phyloP scores from a whole-genome alignment of 2,113 vertebrate species.

The Baryphthengus martii region DNA sequence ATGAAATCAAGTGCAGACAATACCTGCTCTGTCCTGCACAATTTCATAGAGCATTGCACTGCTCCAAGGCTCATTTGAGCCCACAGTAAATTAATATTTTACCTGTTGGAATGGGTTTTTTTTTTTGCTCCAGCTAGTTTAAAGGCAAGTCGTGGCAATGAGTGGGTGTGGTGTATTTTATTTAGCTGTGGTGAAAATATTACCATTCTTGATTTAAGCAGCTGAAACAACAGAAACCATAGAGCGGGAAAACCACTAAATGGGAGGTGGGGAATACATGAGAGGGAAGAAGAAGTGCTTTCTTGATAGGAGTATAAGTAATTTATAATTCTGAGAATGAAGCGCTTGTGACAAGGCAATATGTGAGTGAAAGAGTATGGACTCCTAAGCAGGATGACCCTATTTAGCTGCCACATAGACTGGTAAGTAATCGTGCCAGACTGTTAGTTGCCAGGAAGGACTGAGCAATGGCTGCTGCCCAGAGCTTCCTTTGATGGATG shows the following conservation, averaged over 20 bases:
- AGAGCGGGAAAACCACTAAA: background rate
- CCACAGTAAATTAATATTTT: slow-evolving; percentile 35
- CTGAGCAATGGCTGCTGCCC: background rate
- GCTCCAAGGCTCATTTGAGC: slow-evolving; percentile 18
- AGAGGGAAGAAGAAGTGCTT: background rate
- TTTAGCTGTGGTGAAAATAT: slow-evolving; percentile 23
- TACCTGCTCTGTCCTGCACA: background rate
- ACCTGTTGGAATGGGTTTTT: slow-evolving; percentile 8
- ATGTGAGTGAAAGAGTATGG: background rate
- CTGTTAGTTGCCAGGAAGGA: background rate
- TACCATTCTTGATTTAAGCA: background rate
- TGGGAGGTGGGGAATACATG: background rate
- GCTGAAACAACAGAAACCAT: slow-evolving; percentile 20
- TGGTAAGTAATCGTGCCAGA: background rate
- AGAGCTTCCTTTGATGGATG: background rate
- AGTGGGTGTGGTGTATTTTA: background rate
- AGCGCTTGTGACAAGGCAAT: background rate
- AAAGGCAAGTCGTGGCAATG: slow-evolving; percentile 36
- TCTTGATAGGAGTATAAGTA: background rate
- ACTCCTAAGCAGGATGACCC: background rate
- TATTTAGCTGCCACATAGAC: background rate
- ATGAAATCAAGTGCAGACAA: slow-evolving; percentile 15
- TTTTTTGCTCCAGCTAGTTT: slow-evolving; percentile 14
- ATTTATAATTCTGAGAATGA: background rate
- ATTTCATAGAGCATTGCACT: background rate